phyloP scores from a whole-genome alignment of 2,888 invertebrate genomes.

The Parochlus steinenii region DNA sequence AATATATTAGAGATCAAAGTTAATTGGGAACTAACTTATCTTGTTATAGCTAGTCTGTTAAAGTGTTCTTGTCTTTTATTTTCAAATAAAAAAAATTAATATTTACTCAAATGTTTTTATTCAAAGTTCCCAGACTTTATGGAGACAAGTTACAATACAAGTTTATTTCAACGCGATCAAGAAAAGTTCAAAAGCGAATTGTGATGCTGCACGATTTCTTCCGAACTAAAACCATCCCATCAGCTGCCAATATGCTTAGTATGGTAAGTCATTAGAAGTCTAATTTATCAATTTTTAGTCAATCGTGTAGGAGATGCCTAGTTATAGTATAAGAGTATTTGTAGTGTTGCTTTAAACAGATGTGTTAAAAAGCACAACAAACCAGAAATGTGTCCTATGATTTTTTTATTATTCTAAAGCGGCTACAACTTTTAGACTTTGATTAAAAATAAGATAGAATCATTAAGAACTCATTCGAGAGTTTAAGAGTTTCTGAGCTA shows the following conservation, averaged over 20 bases:
- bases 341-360: too few relatives aligned
- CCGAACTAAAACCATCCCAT: conserved; percentile 52
- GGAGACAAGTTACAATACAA: conserved; percentile 38
- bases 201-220: conserved; percentile 62
- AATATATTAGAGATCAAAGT: too few relatives aligned
- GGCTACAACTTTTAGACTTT: too few relatives aligned
- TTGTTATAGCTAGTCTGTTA: not conserved
- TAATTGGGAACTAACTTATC: not conserved
- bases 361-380: too few relatives aligned
- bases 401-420: too few relatives aligned
- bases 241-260: conserved; percentile 62
- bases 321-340: too few relatives aligned
- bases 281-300: too few relatives aligned
- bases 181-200: conserved; percentile 50
- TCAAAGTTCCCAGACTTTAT: conserved; percentile 38
- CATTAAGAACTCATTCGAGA: too few relatives aligned
- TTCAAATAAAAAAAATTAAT: not conserved
- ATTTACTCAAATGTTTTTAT: conserved; percentile 11
- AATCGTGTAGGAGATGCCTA: not conserved
- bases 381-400: too few relatives aligned
- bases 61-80: not conserved
- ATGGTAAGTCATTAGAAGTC: conserved; percentile 53
- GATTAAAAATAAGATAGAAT: too few relatives aligned
- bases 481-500: too few relatives aligned
- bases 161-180: conserved; percentile 37